Conservation (phyloP, 92 coral and sea anemone species). For the Epizoanthus scotinus region DNA sequence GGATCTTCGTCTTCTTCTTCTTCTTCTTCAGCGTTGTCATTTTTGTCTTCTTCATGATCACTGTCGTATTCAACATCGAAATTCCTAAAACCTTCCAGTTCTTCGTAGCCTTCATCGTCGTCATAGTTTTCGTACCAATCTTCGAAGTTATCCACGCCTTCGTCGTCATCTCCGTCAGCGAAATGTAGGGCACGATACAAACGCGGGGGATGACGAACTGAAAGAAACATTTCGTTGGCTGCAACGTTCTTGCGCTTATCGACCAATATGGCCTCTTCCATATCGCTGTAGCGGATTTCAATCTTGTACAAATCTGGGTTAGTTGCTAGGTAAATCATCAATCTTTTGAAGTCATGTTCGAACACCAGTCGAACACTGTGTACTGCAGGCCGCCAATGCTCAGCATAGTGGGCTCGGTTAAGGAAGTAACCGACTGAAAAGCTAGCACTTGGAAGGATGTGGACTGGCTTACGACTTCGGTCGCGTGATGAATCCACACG, state of each 20-base stretch:
- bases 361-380: constrained; percentile 66
- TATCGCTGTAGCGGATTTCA: constrained; percentile 79
- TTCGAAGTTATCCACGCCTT: constrained; percentile 40
- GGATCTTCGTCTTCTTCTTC: constrained; percentile 44
- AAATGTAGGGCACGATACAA: constrained; percentile 46
- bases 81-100: constrained; percentile 48
- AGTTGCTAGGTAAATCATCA: constrained; percentile 62
- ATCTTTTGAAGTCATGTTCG: constrained; percentile 81
- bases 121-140: constrained; percentile 45
- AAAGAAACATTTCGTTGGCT: constrained; percentile 35
- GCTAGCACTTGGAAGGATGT: constrained; percentile 64
- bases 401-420: constrained; percentile 58
- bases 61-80: constrained; percentile 39
- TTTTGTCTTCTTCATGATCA: constrained; percentile 33
- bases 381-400: constrained; percentile 71
- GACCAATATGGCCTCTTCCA: constrained; percentile 70
- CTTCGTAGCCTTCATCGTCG: constrained; percentile 50
- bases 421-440: constrained; percentile 81
- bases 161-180: constrained; percentile 15
- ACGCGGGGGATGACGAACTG: constrained; percentile 62
- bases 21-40: constrained; percentile 40
- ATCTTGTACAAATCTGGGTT: constrained; percentile 35
- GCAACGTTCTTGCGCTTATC: constrained; percentile 39
- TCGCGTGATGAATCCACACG: constrained; percentile 40
- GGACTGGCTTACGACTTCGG: constrained; percentile 55